phyloP scores from a whole-genome alignment of 2,113 vertebrate species.

The Ceyx cyanopectus region DNA sequence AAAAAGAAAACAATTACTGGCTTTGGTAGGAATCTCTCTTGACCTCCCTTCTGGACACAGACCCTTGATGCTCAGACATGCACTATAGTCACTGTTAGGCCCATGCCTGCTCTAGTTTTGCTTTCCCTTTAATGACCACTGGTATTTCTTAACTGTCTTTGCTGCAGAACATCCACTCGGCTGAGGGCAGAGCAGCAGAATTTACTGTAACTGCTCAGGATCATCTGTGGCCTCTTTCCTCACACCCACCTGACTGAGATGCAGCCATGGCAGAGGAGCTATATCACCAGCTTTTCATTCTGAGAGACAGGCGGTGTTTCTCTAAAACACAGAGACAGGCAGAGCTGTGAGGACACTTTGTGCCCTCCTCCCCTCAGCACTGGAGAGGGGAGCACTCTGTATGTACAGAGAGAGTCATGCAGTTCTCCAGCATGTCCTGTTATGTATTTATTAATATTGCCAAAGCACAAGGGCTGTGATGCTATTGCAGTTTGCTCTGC shows the following conservation, averaged over 20 bases:
- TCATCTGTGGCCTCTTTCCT: background rate
- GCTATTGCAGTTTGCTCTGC: background rate
- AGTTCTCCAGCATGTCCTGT: background rate
- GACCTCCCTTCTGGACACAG: background rate
- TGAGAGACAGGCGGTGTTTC: background rate
- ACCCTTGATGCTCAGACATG: background rate
- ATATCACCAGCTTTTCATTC: background rate
- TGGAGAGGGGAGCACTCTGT: background rate
- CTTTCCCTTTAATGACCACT: background rate
- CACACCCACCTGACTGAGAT: background rate
- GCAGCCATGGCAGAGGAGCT: background rate
- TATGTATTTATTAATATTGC: background rate
- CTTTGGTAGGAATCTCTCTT: constrained; percentile 29
- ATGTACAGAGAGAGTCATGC: background rate
- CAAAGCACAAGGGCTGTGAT: background rate
- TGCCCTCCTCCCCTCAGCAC: background rate
- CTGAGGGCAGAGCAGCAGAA: background rate
- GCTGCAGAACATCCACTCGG: background rate
- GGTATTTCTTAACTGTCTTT: background rate
- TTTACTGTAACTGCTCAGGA: background rate
- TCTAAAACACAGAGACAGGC: background rate
- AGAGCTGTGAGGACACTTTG: background rate
- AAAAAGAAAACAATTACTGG: constrained; percentile 53
- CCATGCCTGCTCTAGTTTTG: background rate
- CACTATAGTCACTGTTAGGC: background rate